phyloP scores from a whole-genome alignment of 2,113 vertebrate species.

The Ovibos moschatus region DNA sequence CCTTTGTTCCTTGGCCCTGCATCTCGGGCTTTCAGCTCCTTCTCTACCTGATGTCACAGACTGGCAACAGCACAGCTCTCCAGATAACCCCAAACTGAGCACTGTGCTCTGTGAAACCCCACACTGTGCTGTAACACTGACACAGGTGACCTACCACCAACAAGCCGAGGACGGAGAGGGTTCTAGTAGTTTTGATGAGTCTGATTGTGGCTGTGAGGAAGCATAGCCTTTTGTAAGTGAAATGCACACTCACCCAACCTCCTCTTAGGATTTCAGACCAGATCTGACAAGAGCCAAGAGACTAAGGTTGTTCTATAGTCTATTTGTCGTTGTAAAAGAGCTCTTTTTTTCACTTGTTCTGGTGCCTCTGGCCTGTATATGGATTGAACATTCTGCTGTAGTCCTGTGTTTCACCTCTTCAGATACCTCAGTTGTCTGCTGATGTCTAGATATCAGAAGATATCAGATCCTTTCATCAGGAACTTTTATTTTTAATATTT shows the following conservation, averaged over 20 bases:
- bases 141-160: background rate
- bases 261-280: background rate
- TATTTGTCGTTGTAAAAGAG: background rate
- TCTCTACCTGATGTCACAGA: background rate
- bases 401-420: background rate
- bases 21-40: background rate
- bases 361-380: background rate
- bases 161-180: background rate
- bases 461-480: background rate
- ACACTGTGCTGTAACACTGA: background rate
- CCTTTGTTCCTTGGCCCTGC: background rate
- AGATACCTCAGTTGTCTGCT: background rate
- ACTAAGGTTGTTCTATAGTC: background rate
- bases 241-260: background rate
- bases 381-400: background rate
- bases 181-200: background rate
- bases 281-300: background rate
- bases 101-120: too few relatives aligned
- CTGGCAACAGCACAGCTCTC: background rate
- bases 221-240: background rate
- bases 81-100: background rate
- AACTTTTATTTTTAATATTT: background rate
- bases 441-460: background rate
- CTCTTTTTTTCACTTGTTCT: background rate
- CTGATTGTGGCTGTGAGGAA: background rate